A percentile compares a stretch with the other conserved stretches of the same genome.
Conservation (phyloP, 2,888 invertebrate genomes). For the Oxytorus armatus region DNA sequence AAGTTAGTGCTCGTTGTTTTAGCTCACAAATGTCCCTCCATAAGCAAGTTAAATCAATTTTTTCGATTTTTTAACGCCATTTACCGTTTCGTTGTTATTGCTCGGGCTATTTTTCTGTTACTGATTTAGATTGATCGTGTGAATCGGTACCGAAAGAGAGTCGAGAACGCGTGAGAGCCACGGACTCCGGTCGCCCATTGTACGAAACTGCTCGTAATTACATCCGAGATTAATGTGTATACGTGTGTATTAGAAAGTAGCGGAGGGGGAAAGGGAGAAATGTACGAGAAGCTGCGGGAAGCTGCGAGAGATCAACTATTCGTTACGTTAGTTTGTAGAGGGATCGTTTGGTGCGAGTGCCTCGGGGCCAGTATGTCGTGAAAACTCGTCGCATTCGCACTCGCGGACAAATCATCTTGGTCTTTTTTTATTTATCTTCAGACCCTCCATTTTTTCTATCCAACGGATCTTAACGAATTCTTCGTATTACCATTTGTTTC, state of each 20-base stretch:
- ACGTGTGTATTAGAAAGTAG: conserved; percentile 67
- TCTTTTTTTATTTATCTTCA: conserved; percentile 7
- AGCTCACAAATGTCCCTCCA: too few relatives aligned
- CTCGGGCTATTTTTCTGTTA: too few relatives aligned
- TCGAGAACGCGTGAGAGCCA: conserved; percentile 60
- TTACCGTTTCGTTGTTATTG: too few relatives aligned
- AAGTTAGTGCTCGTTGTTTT: too few relatives aligned
- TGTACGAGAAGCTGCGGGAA: conserved; percentile 37
- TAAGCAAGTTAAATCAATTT: too few relatives aligned
- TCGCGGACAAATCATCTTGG: conserved; percentile 15
- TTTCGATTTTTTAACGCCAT: too few relatives aligned
- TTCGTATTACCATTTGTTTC: background rate
- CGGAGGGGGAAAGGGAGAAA: conserved; percentile 40
- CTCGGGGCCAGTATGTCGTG: conserved; percentile 77
- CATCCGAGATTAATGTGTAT: conserved; percentile 68
- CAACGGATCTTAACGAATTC: background rate
- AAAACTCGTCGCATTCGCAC: conserved; percentile 75
- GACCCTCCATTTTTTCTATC: conserved; percentile 2
- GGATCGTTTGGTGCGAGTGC: conserved; percentile 67
- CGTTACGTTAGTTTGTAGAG: conserved; percentile 46
- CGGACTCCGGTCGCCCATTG: conserved; percentile 53
- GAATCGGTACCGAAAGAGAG: background rate
- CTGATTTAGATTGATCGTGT: too few relatives aligned
- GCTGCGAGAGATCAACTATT: conserved; percentile 60
- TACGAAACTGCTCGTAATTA: conserved; percentile 69